Evolutionary conservation across 2,888 invertebrate genomes (phyloP), one percentile per base, ranked within the genome.

Genomic region (Andricus curvator): DNA sequence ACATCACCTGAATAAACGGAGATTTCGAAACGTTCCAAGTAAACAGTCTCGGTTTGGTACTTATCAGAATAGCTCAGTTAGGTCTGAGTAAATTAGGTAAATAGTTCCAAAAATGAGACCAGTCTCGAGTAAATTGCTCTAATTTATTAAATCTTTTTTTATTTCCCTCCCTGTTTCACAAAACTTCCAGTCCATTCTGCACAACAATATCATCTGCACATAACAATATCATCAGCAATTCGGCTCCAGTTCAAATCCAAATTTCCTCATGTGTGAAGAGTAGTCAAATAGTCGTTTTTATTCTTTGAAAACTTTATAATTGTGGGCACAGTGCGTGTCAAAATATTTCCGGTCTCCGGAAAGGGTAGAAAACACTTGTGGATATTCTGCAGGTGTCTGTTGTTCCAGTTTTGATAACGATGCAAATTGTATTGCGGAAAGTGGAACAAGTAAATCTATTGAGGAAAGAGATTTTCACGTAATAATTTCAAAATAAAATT

Each of bases 271-370:
- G 44, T 70, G 22, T 37, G 15, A 51, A 33, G 20, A 13, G 20
- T 29, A 2, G 33, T 20, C 20, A 65, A 65, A 65, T 17, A 20
- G 9, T 9, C 4, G 8, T 8, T 51, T 70, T 6, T 44, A 29
- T 20, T 9, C n/a, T n/a, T n/a, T 56, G 11, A 33, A 37, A 74
- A 29, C 9, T 33, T n/a, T 29, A 20, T n/a, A 29, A 56, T 74
- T 74, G 29, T 6, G 33, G 33, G 33, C 56, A 74, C 56, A 25
- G 29, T 29, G 74, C 48, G 74, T 51, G 51, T 48, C 29, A 29
- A 15, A 74, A 74, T 74, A 56, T 74, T 56, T 74, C 74, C 51
- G 9, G 56, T 56, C 37, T 74, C 74, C 74, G 74, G 33, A 20
- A 56, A n/a, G 20, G 51, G 37, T 4, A 48, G 11, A 74, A 74